Conservation (phyloP, 2,113 vertebrate species). For the Collichthys lucidus region DNA sequence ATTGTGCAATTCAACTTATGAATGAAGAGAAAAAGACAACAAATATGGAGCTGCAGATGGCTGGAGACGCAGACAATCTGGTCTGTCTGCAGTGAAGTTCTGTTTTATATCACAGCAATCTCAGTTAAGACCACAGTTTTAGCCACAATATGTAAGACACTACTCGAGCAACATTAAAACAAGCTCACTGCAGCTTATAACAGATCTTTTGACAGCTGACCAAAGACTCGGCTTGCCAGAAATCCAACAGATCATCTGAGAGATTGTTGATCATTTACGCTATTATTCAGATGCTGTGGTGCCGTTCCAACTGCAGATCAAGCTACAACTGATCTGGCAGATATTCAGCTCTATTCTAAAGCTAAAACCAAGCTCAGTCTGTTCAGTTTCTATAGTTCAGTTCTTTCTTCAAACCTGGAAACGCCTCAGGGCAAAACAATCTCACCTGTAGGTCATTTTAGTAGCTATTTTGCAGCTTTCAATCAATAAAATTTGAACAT, state of each 20-base stretch:
- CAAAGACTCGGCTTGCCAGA: not conserved
- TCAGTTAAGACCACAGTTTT: not conserved
- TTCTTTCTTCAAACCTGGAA: not conserved
- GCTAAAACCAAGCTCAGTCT: not conserved
- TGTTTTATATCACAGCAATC: not conserved
- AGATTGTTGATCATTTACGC: not conserved
- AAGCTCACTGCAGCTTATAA: not conserved
- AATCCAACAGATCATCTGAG: not conserved
- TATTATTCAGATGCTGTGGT: not conserved
- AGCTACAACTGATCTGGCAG: not conserved
- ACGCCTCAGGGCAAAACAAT: not conserved
- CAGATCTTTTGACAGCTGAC: not conserved
- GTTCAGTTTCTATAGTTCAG: not conserved
- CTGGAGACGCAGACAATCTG: not conserved
- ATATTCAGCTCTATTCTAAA: not conserved
- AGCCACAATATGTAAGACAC: not conserved
- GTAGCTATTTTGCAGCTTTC: not conserved
- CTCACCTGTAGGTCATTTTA: not conserved
- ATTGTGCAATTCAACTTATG: not conserved
- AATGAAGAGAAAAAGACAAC: not conserved
- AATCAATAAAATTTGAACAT: not conserved
- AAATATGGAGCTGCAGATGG: not conserved
- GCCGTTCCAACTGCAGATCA: not conserved
- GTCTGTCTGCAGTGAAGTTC: not conserved
- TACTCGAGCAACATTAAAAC: not conserved